Percentiles rank a stretch among this genome's conserved stretches.
These are phyloP conservation scores for Drosophila niveifrons DNA, from an alignment of 2,888 invertebrate species.

Conservation along the genomic window DNA sequence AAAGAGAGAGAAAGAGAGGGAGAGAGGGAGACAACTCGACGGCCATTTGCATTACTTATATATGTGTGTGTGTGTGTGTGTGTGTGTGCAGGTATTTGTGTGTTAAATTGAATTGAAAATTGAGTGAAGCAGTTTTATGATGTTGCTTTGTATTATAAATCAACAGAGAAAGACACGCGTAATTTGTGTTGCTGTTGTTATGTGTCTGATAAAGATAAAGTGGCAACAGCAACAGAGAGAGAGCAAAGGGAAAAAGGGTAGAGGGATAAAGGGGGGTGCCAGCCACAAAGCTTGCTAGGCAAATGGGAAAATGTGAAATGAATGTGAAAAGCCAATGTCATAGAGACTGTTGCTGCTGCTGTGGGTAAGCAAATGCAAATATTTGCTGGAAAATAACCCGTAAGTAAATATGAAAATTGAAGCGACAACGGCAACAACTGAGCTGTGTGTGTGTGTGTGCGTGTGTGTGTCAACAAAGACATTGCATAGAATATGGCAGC, in stretches of 20 bases:
- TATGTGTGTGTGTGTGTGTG: conserved; percentile 4
- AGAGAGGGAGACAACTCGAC: conserved; percentile 13
- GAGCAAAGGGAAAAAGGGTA: conserved; percentile 1
- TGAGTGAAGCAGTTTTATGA: conserved; percentile 63
- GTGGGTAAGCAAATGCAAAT: conserved; percentile 57
- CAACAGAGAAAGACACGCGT: conserved; percentile 47
- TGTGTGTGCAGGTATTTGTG: conserved; percentile 21
- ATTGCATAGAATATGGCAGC: conserved; percentile 31
- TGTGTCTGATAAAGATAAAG: conserved; percentile 5
- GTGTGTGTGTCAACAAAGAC: conserved; percentile 39
- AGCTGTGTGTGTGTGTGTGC: conserved; percentile 5
- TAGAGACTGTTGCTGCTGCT: conserved; percentile 30
- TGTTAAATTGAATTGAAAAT: conserved; percentile 65
- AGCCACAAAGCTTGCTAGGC: conserved; percentile 33
- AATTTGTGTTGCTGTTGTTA: conserved; percentile 25
- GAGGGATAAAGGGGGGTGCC: background rate
- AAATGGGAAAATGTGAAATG: conserved; percentile 1
- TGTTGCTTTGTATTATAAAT: conserved; percentile 56
- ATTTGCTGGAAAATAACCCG: conserved; percentile 68
- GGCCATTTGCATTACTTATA: conserved; percentile 48
- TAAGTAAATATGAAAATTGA: conserved; percentile 68
- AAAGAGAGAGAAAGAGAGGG: background rate
- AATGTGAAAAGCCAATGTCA: conserved; percentile 57
- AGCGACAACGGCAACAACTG: conserved; percentile 29
- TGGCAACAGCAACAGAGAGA: background rate